These are phyloP conservation scores for Gadopsis marmoratus DNA, from an alignment of 2,797 vertebrate genomes.

Conservation along the genomic window DNA sequence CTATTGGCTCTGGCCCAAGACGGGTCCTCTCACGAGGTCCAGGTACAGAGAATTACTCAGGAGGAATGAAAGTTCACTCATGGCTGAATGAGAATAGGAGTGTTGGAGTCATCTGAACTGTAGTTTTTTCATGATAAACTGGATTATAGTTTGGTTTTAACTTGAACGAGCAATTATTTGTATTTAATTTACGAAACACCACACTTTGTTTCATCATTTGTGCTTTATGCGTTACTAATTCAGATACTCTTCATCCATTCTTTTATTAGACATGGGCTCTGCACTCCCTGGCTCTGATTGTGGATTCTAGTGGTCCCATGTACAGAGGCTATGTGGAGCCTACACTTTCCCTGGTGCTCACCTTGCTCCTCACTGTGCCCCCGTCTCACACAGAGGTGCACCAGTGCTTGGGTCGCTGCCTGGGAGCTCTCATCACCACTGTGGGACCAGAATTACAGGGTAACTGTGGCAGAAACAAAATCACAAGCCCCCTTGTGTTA, in stretches of 20 bases:
- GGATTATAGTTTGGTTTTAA: background rate
- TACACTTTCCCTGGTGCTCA: constrained; percentile 96
- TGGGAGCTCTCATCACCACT: constrained; percentile 98
- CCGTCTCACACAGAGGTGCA: constrained; percentile 98
- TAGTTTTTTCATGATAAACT: background rate
- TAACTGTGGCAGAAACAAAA: constrained; percentile 65
- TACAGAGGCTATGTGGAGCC: constrained; percentile 98
- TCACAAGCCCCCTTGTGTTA: background rate
- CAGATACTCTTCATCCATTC: background rate
- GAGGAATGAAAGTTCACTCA: constrained; percentile 14
- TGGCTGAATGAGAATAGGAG: background rate
- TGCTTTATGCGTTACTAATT: background rate
- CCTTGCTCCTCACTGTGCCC: constrained; percentile 94
- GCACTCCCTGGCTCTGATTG: constrained; percentile 97
- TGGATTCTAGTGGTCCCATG: constrained; percentile 99
- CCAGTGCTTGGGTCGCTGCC: constrained; percentile 96
- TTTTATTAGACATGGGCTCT: constrained; percentile 95
- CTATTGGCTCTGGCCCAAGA: constrained; percentile 97
- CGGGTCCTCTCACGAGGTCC: constrained; percentile 97
- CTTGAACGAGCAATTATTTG: background rate
- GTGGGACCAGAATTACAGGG: constrained; percentile 98
- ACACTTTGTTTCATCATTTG: background rate
- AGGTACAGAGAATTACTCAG: constrained; percentile 84
- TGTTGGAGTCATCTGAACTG: background rate
- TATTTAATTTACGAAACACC: background rate